phyloP scores from a whole-genome alignment of 2,888 invertebrate genomes.

The Leptinotarsa tumamoca region DNA sequence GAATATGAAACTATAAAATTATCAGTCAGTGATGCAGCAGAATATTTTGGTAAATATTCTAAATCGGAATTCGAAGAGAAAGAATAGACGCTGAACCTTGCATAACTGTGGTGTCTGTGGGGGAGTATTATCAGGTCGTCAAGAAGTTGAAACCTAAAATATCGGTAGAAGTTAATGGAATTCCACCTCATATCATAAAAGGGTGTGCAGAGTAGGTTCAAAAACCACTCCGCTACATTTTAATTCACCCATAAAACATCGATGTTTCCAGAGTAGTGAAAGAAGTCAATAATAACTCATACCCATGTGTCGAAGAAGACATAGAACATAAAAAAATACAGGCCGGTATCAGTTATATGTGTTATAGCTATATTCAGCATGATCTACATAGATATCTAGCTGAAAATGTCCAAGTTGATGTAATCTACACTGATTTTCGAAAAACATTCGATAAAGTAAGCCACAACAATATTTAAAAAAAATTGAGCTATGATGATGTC shows the following conservation, averaged over 20 bases:
- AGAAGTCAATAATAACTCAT: background rate
- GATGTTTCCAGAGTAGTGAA: slow-evolving; percentile 11
- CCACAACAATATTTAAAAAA: background rate
- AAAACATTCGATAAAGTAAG: background rate
- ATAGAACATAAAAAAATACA: background rate
- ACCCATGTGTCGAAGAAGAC: slow-evolving; percentile 4
- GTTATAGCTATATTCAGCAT: background rate
- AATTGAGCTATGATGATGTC: background rate
- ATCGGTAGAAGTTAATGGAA: slow-evolving; percentile 6
- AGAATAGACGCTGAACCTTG: background rate
- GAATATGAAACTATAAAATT: slow-evolving; percentile 1
- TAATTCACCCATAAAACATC: slow-evolving; percentile 14
- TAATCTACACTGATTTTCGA: background rate
- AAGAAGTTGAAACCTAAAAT: background rate
- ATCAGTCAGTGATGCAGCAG: background rate
- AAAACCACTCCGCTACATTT: slow-evolving; percentile 9
- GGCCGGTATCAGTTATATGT: background rate
- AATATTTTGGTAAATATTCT: slow-evolving; percentile 9
- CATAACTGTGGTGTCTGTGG: background rate
- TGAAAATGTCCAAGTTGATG: background rate
- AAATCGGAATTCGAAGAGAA: slow-evolving; percentile 12
- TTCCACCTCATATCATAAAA: slow-evolving; percentile 18
- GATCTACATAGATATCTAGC: too few relatives aligned
- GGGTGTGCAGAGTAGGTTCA: background rate
- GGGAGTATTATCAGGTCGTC: background rate